Evolutionary conservation across 2,113 vertebrate species (phyloP).

Genomic region (Deroptyus accipitrinus): DNA sequence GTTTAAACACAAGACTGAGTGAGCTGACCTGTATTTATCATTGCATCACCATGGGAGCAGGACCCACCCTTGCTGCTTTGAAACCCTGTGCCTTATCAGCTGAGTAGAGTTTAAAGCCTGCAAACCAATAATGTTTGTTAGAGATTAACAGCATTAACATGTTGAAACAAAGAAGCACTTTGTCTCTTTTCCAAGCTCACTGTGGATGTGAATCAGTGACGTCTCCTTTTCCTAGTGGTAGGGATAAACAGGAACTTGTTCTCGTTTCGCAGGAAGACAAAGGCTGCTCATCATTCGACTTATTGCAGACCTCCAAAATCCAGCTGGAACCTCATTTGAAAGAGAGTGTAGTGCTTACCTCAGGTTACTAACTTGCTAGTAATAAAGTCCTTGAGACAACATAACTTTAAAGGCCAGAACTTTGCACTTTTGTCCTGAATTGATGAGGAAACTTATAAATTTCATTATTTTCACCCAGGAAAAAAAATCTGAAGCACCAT

Average conservation of each 20-base stretch:
- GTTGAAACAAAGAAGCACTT: neutral
- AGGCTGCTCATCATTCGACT: neutral
- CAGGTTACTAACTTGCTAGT: neutral
- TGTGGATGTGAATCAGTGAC: neutral
- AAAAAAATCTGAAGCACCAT: neutral
- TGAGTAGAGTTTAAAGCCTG: neutral
- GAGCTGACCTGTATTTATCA: neutral
- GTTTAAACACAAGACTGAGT: neutral
- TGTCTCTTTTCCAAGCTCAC: neutral
- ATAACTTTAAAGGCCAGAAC: neutral
- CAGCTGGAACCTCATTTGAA: neutral
- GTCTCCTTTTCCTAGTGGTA: neutral
- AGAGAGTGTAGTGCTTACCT: neutral
- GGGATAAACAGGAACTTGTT: neutral
- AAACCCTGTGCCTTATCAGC: slow-evolving; percentile 6
- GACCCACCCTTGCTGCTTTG: neutral
- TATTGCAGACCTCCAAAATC: neutral
- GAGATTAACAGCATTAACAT: neutral
- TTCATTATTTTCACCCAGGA: neutral
- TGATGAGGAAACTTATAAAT: neutral
- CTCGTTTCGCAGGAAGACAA: neutral
- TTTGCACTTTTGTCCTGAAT: neutral
- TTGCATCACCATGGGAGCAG: neutral
- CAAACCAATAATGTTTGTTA: slow-evolving; percentile 1
- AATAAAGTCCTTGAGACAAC: neutral